Conservation (phyloP, 2,888 invertebrate genomes). For the Phoronis australis region DNA sequence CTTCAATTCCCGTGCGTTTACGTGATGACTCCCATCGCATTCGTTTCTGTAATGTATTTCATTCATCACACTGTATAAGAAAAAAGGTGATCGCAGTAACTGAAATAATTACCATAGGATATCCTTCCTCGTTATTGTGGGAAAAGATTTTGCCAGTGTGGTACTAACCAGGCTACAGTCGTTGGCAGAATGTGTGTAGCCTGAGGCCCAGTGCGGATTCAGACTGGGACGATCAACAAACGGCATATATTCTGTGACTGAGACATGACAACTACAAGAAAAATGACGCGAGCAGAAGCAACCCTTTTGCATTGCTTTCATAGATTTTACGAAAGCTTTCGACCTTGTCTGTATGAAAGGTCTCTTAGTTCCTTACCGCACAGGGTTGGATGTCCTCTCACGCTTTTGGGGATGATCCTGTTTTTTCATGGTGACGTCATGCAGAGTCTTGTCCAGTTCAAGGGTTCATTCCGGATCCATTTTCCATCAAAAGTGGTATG, state of each 20-base stretch:
- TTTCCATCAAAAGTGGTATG: slow-evolving; percentile 5
- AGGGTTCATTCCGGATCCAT: slow-evolving; percentile 2
- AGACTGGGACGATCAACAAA: slow-evolving; percentile 1
- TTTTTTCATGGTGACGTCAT: slow-evolving; percentile 14
- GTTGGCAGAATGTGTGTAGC: slow-evolving; percentile 13
- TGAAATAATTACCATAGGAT: slow-evolving; percentile 3
- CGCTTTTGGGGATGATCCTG: slow-evolving; percentile 6
- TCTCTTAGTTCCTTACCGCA: slow-evolving; percentile 11
- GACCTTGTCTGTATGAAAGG: slow-evolving; percentile 9
- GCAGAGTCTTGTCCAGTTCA: slow-evolving; percentile 7
- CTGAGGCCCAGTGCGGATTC: slow-evolving; percentile 19
- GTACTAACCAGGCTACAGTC: slow-evolving; percentile 3
- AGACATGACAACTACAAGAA: slow-evolving; percentile 5
- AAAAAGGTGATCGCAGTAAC: slow-evolving; percentile 7
- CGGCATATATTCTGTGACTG: slow-evolving; percentile 17
- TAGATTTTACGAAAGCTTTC: slow-evolving; percentile 14
- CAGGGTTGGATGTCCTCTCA: slow-evolving; percentile 10
- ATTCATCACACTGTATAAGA: slow-evolving; percentile 5
- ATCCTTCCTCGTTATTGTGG: neutral
- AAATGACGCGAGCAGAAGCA: slow-evolving; percentile 11
- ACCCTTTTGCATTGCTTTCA: slow-evolving; percentile 14
- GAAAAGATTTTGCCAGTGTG: slow-evolving; percentile 5
- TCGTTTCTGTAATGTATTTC: no score
- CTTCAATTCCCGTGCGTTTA: no score
- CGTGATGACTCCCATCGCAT: no score